Evolutionary conservation across 2,888 invertebrate species (phyloP).

Genomic region (Melanargia galathea): DNA sequence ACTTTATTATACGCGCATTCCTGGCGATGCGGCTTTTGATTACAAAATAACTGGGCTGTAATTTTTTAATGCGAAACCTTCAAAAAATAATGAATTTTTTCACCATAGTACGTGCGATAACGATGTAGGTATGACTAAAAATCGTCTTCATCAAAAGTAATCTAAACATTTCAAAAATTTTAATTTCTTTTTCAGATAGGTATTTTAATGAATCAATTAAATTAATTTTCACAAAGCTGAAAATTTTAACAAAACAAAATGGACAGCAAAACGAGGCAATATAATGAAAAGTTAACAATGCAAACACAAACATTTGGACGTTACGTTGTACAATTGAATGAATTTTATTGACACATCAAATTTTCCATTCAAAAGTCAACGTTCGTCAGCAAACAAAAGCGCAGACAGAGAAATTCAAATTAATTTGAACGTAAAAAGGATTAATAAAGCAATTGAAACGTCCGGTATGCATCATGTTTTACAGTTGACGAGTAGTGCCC

Average conservation of each 20-base stretch:
- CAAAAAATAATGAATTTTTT: no score
- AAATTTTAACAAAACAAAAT: not conserved
- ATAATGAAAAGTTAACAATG: not conserved
- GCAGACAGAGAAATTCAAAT: slow-evolving; percentile 46
- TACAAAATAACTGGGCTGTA: not conserved
- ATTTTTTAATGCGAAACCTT: not conserved
- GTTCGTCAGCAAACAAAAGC: slow-evolving; percentile 38
- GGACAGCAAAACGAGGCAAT: slow-evolving; percentile 10
- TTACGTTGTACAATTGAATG: slow-evolving; percentile 5
- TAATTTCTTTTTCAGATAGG: not conserved
- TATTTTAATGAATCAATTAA: not conserved
- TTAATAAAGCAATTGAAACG: slow-evolving; percentile 66
- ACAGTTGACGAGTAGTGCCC: slow-evolving; percentile 37
- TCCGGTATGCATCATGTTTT: slow-evolving; percentile 51
- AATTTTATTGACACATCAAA: slow-evolving; percentile 22
- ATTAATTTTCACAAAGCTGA: not conserved
- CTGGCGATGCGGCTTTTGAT: not conserved
- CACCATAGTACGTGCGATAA: no score
- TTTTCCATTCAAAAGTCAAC: slow-evolving; percentile 28
- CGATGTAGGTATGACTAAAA: no score
- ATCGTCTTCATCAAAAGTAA: no score
- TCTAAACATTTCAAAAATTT: no score
- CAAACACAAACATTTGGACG: slow-evolving; percentile 11
- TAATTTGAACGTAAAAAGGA: slow-evolving; percentile 56
- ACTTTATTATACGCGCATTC: slow-evolving; percentile 14